Evolutionary conservation across 2,797 vertebrate species (phyloP), one percentile per base, ranked within the genome.

Genomic region (Enteromius argenteus): DNA sequence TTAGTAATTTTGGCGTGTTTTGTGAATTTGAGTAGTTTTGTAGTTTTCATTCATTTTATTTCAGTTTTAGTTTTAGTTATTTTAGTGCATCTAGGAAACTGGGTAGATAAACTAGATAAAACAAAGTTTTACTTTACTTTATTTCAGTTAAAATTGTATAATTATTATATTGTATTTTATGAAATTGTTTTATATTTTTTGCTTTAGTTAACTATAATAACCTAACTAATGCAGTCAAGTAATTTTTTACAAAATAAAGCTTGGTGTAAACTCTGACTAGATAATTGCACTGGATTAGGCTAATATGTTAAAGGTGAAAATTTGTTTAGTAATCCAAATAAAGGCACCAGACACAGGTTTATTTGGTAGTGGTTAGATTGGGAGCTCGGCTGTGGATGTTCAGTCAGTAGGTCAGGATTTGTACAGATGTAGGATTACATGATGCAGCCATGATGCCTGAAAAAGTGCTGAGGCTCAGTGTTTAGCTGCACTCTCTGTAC

Each of bases 401-500:
- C 14, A 53, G 64, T 80, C 79, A 80, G 79, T 71, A 58, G 51
- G 37, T 79, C 77, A 66, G 60, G 67, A 39, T 56, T 69, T 80
- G 79, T 80, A 21, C n/a, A 27, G 79, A 62, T 62, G 23, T 23
- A 62, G 58, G 58, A 81, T 86, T 69, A 86, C 56, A 81, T 5
- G 80, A 76, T 84, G 49, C 64, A 72, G 53, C 27, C 39, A 14
- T 76, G 58, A 77, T 44, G 72, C 62, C 60, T 79, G 83, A 53
- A 87, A 83, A 87, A 85, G 39, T 85, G 84, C 78, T 86, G 81
- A 86, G 81, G 72, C 35, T 14, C 44, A 67, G 71, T 42, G 64
- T 84, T 85, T 17, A 64, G 10, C 15, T 23, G 75, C 68, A 79
- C 79, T 44, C 37, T 30, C 19, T 64, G 81, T 79, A 56, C 73